phyloP scores from a whole-genome alignment of 1,140 invertebrate genomes.

The Phocides pigmalion region DNA sequence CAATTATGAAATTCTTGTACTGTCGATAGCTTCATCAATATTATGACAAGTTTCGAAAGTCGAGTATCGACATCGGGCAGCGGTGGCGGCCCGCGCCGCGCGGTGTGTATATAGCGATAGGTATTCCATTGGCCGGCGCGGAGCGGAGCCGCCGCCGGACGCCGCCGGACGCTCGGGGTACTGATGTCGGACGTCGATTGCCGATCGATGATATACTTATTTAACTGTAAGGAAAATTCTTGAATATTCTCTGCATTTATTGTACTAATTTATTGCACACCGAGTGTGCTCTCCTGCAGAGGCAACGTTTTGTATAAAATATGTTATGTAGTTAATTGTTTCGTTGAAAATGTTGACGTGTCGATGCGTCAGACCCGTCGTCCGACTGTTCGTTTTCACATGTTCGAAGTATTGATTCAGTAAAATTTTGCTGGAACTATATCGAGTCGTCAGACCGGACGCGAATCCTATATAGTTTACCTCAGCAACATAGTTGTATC shows the following conservation, averaged over 20 bases:
- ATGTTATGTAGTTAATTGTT: conserved; percentile 19
- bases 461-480: conserved; percentile 79
- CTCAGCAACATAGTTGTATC: conserved; percentile 78
- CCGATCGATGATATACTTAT: conserved; percentile 10
- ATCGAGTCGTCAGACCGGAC: conserved; percentile 55
- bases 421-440: conserved; percentile 60
- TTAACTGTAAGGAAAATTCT: conserved; percentile 34
- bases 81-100: conserved; percentile 4
- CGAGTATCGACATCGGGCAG: too few species aligned
- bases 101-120: conserved; percentile 1
- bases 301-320: conserved; percentile 29
- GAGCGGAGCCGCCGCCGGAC: neutral
- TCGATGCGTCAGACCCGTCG: conserved; percentile 31
- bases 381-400: conserved; percentile 57
- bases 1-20: too few species aligned
- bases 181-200: neutral
- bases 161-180: neutral
- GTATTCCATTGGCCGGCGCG: neutral
- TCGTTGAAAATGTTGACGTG: conserved; percentile 13
- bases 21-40: too few species aligned
- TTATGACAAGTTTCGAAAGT: too few species aligned
- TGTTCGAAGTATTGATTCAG: conserved; percentile 43
- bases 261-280: conserved; percentile 44
- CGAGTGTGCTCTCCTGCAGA: conserved; percentile 42
- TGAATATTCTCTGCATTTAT: conserved; percentile 47